Conservation (phyloP, 1,140 invertebrate genomes). For the Planococcus citri region DNA sequence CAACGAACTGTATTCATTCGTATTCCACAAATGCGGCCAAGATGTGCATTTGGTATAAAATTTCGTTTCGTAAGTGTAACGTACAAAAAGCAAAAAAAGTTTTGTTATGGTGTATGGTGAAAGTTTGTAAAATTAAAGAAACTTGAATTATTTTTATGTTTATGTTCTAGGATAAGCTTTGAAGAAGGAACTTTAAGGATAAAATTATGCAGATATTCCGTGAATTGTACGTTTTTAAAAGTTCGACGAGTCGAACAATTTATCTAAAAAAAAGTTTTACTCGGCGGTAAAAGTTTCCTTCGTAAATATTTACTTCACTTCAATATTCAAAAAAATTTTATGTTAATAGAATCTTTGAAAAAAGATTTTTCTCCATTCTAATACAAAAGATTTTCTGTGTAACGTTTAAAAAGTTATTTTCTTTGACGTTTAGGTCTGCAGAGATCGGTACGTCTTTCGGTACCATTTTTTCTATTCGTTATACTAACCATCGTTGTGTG, state of each 20-base stretch:
- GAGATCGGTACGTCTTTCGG: too few species aligned
- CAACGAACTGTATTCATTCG: background rate
- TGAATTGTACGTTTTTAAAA: background rate
- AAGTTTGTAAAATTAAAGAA: slow-evolving; percentile 5
- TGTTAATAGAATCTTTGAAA: background rate
- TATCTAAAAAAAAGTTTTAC: background rate
- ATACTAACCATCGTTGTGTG: too few species aligned
- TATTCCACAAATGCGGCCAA: background rate
- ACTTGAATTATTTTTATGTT: background rate
- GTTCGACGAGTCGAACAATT: background rate
- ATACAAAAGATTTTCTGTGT: background rate
- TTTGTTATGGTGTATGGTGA: background rate
- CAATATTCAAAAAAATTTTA: background rate
- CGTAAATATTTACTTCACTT: background rate
- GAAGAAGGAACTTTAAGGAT: background rate
- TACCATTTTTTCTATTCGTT: too few species aligned
- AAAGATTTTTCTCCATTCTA: background rate
- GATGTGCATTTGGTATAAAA: background rate
- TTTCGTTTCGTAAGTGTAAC: background rate
- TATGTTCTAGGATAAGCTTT: background rate
- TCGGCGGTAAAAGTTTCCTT: background rate
- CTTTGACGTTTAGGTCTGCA: background rate
- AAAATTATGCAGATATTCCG: slow-evolving; percentile 3
- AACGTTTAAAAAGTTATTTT: background rate
- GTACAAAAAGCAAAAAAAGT: background rate